A percentile compares a stretch with the other conserved stretches of the same genome.
phyloP scores from a whole-genome alignment of 1,140 invertebrate species.

The Nylanderia fulva region DNA sequence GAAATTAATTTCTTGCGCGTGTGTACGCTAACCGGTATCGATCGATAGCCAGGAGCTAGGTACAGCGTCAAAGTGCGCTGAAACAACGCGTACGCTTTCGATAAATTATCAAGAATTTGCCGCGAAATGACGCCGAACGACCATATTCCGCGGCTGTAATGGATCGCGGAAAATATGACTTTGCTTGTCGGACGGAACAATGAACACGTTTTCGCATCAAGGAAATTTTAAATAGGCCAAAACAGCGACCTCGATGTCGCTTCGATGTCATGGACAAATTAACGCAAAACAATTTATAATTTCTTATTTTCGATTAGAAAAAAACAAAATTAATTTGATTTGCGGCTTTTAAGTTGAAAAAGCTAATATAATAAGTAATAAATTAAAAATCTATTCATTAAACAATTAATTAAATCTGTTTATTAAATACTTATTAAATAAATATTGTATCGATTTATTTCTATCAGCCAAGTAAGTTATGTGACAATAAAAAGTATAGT shows the following conservation, averaged over 20 bases:
- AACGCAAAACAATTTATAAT: neutral
- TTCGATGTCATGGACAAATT: neutral
- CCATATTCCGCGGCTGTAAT: neutral
- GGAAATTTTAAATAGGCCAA: neutral
- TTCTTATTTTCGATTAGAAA: neutral
- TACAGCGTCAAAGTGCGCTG: slow-evolving; percentile 61
- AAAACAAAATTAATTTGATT: neutral
- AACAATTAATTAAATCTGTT: too few species aligned
- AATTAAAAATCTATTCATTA: too few species aligned
- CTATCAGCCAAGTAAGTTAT: neutral
- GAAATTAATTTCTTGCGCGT: slow-evolving; percentile 72
- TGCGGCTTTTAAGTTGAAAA: neutral
- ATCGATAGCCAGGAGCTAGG: slow-evolving; percentile 55
- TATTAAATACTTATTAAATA: neutral
- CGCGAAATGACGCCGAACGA: slow-evolving; percentile 31
- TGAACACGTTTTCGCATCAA: neutral
- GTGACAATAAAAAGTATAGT: neutral
- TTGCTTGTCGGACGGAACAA: neutral
- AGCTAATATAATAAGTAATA: neutral
- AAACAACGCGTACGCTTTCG: slow-evolving; percentile 57
- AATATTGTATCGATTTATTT: neutral
- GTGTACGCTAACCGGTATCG: slow-evolving; percentile 47
- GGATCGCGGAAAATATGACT: slow-evolving; percentile 3
- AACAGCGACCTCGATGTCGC: neutral
- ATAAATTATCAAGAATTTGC: slow-evolving; percentile 65